Conservation (phyloP, 2,113 vertebrate species). For the Cercopithecus mona region DNA sequence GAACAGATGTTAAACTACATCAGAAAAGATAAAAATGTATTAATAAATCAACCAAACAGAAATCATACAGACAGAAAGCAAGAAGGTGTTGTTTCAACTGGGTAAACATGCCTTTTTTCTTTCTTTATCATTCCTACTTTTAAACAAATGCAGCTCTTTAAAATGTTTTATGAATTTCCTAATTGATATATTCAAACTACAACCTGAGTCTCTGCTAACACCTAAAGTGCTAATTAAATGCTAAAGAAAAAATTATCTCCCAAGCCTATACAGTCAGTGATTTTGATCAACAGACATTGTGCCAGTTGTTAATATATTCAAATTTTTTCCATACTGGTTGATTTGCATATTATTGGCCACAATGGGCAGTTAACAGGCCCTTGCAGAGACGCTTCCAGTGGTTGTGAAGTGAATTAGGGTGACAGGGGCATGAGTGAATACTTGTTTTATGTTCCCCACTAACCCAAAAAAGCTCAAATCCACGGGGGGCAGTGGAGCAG, state of each 20-base stretch:
- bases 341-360: background rate
- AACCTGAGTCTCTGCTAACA: background rate
- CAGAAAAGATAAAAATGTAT: constrained; percentile 65
- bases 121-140: background rate
- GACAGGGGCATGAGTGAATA: background rate
- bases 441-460: background rate
- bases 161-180: background rate
- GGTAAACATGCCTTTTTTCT: constrained; percentile 22
- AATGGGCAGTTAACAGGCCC: background rate
- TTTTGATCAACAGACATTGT: background rate
- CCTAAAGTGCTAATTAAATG: background rate
- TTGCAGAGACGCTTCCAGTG: background rate
- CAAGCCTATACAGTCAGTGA: background rate
- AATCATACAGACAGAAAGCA: constrained; percentile 59
- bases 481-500: background rate
- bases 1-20: constrained; percentile 74
- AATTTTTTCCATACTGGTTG: background rate
- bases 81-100: constrained; percentile 63
- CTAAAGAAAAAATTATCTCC: background rate
- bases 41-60: constrained; percentile 70
- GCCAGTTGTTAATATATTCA: background rate
- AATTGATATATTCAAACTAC: background rate
- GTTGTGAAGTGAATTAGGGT: background rate
- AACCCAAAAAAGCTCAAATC: background rate
- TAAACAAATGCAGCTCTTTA: background rate